Conservation (phyloP, 2,797 vertebrate genomes). For the Paratrypauchen microcephalus region DNA sequence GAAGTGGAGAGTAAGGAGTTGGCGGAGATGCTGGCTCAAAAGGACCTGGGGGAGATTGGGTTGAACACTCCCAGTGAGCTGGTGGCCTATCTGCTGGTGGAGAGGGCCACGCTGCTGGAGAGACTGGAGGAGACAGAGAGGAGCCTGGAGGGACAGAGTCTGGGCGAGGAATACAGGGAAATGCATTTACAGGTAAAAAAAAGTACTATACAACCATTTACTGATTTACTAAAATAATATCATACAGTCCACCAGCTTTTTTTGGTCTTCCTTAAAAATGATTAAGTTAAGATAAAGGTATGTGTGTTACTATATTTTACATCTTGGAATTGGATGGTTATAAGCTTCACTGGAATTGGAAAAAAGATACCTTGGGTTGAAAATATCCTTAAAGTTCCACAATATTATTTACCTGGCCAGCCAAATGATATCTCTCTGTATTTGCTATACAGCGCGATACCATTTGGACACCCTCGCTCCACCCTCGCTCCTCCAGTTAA, state of each 20-base stretch:
- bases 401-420: too few species aligned
- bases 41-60: constrained; percentile 82
- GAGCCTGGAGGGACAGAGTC: constrained; percentile 72
- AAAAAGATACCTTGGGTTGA: background rate
- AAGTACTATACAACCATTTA: background rate
- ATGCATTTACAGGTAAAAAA: constrained; percentile 79
- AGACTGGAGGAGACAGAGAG: constrained; percentile 78
- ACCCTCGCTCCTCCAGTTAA: too few species aligned
- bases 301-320: too few species aligned
- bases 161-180: constrained; percentile 56
- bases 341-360: too few species aligned
- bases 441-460: too few species aligned
- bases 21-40: constrained; percentile 86
- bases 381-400: background rate
- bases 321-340: too few species aligned
- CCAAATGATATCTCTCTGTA: too few species aligned
- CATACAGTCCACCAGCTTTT: too few species aligned
- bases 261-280: too few species aligned
- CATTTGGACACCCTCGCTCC: too few species aligned
- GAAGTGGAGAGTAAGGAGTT: constrained; percentile 86
- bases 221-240: too few species aligned
- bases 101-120: constrained; percentile 80
- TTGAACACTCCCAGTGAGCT: constrained; percentile 85
- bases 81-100: constrained; percentile 85
- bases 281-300: too few species aligned